Percentiles rank a stretch among this genome's conserved stretches.
These are phyloP conservation scores for Calliphora vicina DNA, from an alignment of 1,140 invertebrate species.

Conservation along the genomic window DNA sequence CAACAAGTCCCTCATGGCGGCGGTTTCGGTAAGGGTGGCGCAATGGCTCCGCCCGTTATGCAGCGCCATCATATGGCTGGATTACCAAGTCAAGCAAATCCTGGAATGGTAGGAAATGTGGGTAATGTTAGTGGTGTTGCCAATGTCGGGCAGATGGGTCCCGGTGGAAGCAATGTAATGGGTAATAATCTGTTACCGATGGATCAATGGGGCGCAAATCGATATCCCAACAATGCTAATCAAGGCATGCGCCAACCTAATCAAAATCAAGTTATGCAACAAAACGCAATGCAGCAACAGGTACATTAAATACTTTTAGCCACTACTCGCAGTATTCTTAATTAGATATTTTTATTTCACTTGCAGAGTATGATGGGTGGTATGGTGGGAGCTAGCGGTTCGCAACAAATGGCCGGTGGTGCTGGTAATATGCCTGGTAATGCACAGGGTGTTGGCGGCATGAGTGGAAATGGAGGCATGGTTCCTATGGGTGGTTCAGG, in stretches of 20 bases:
- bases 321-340: no score
- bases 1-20: constrained; percentile 78
- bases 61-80: constrained; percentile 64
- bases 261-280: constrained; percentile 65
- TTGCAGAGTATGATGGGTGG: constrained; percentile 47
- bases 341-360: neutral
- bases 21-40: constrained; percentile 73
- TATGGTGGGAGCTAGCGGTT: constrained; percentile 43
- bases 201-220: constrained; percentile 71
- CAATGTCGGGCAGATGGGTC: constrained; percentile 44
- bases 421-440: constrained; percentile 52
- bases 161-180: constrained; percentile 42
- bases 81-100: constrained; percentile 43
- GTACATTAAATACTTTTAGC: constrained; percentile 14
- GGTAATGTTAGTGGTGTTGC: constrained; percentile 46
- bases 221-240: constrained; percentile 64
- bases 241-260: constrained; percentile 64
- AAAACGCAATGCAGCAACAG: constrained; percentile 52
- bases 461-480: constrained; percentile 49
- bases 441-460: constrained; percentile 47
- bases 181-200: constrained; percentile 69
- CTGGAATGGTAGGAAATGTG: constrained; percentile 46
- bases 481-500: constrained; percentile 50
- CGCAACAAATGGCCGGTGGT: constrained; percentile 53
- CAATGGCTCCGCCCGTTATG: constrained; percentile 75